A percentile compares a stretch with the other conserved stretches of the same genome.
Conservation (phyloP, 92 coral and sea anemone species). For the Parazoanthus darwini region DNA sequence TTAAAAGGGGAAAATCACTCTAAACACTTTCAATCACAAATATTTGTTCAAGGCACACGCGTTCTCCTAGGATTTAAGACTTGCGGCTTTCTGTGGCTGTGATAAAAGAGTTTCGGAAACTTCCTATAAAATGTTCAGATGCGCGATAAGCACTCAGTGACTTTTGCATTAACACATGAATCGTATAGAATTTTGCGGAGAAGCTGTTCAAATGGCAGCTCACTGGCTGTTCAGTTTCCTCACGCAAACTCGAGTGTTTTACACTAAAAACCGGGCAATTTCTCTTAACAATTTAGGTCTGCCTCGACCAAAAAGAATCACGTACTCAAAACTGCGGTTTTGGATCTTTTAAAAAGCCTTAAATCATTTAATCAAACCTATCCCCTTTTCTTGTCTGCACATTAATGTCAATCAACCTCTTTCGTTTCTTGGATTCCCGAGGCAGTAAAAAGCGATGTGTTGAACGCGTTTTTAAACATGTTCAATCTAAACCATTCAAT, state of each 20-base stretch:
- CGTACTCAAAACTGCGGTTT: constrained; percentile 22
- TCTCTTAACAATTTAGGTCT: too few relatives aligned
- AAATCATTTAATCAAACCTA: background rate
- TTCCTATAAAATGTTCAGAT: background rate
- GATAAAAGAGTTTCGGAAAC: constrained; percentile 1
- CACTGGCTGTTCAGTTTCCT: background rate
- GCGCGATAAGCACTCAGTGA: background rate
- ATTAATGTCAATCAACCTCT: background rate
- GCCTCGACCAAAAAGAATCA: background rate
- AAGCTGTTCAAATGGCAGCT: background rate
- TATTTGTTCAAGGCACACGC: constrained; percentile 24
- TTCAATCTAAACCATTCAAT: background rate
- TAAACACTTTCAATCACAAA: background rate
- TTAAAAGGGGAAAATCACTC: constrained; percentile 14
- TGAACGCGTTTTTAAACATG: background rate
- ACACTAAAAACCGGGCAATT: background rate
- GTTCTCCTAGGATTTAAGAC: constrained; percentile 14
- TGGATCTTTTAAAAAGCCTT: background rate
- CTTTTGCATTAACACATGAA: background rate
- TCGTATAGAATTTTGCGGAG: background rate
- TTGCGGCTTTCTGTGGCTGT: constrained; percentile 37
- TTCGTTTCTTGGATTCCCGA: background rate
- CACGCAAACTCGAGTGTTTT: background rate
- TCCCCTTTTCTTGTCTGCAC: background rate
- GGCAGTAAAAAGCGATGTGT: background rate